Percentiles rank a stretch among this genome's conserved stretches.
Conservation (phyloP, 1,140 invertebrate genomes). For the Megalonaias nervosa region DNA sequence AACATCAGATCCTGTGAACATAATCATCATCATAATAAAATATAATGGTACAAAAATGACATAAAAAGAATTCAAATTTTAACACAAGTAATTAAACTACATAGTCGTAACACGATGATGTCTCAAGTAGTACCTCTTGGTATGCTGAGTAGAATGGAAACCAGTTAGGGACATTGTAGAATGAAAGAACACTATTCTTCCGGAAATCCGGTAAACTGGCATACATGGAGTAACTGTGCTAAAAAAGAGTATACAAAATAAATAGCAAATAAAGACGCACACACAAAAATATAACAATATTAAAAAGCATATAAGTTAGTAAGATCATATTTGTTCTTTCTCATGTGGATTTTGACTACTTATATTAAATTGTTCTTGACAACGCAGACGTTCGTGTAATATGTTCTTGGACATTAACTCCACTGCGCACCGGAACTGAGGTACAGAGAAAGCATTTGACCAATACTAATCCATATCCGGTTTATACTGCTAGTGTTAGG, state of each 20-base stretch:
- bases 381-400: background rate
- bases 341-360: background rate
- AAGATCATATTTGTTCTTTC: too few relatives aligned
- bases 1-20: too few relatives aligned
- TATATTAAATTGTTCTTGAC: background rate
- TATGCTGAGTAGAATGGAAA: conserved; percentile 71
- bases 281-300: background rate
- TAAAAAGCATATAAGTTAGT: background rate
- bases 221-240: conserved; percentile 47
- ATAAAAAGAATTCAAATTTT: too few relatives aligned
- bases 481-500: too few relatives aligned
- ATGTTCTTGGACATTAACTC: too few relatives aligned
- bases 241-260: conserved; percentile 10
- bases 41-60: too few relatives aligned
- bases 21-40: too few relatives aligned
- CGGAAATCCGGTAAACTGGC: conserved; percentile 60
- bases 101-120: background rate
- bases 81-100: too few relatives aligned
- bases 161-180: conserved; percentile 65
- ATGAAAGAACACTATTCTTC: conserved; percentile 51
- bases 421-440: too few relatives aligned
- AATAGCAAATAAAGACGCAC: background rate
- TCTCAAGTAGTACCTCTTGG: conserved; percentile 57
- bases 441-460: too few relatives aligned
- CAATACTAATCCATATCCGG: too few relatives aligned